phyloP scores from a whole-genome alignment of 2,888 invertebrate species.

The Lampropteryx suffumata region DNA sequence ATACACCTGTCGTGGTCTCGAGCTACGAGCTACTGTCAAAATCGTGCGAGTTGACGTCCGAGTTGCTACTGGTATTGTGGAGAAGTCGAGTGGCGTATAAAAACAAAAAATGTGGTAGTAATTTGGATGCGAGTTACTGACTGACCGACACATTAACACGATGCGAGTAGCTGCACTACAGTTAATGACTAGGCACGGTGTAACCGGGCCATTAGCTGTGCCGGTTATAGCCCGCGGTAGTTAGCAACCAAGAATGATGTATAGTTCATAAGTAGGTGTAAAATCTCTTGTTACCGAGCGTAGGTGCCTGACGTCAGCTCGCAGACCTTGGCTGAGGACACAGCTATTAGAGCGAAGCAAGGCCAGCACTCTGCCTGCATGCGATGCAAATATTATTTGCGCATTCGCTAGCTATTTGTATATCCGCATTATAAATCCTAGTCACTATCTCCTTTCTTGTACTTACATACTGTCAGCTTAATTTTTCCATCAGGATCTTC shows the following conservation, averaged over 20 bases:
- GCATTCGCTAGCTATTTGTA: slow-evolving; percentile 23
- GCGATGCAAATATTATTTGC: slow-evolving; percentile 47
- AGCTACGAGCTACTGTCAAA: too few relatives aligned
- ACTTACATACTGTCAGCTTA: background rate
- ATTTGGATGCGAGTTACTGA: too few relatives aligned
- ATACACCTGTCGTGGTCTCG: too few relatives aligned
- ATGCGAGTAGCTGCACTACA: too few relatives aligned
- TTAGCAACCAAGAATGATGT: slow-evolving; percentile 37
- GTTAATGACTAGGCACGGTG: too few relatives aligned
- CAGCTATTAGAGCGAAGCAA: slow-evolving; percentile 72
- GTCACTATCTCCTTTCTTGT: too few relatives aligned
- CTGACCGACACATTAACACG: too few relatives aligned
- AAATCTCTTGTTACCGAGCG: slow-evolving; percentile 67
- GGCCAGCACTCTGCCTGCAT: slow-evolving; percentile 69
- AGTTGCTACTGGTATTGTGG: too few relatives aligned
- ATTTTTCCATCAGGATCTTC: background rate
- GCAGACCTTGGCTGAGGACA: slow-evolving; percentile 75
- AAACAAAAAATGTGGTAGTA: too few relatives aligned
- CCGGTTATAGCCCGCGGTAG: slow-evolving; percentile 25
- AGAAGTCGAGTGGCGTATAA: too few relatives aligned
- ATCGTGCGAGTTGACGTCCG: too few relatives aligned
- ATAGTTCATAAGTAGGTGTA: slow-evolving; percentile 47
- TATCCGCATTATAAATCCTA: slow-evolving; percentile 27
- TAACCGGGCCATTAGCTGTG: too few relatives aligned
- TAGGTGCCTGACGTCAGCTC: slow-evolving; percentile 69